Percentiles rank a stretch among this genome's conserved stretches.
Conservation (phyloP, 2,113 vertebrate species). For the Tachysurus fulvidraco region DNA sequence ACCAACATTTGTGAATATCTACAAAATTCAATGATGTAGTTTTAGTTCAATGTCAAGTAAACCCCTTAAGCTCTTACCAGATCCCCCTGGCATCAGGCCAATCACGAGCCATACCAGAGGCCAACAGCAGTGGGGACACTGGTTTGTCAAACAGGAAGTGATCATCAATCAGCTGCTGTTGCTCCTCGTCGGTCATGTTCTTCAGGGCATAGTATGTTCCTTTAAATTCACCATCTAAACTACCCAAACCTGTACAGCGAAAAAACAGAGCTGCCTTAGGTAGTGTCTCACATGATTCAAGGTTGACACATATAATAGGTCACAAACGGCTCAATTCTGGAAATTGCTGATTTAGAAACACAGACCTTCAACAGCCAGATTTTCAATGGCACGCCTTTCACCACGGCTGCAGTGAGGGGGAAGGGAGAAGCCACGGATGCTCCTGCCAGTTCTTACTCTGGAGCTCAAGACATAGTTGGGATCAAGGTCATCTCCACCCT, state of each 20-base stretch:
- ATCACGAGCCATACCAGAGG: slow-evolving; percentile 91
- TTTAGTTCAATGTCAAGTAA: background rate
- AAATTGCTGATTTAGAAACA: background rate
- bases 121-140: slow-evolving; percentile 88
- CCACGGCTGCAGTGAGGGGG: slow-evolving; percentile 94
- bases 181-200: slow-evolving; percentile 93
- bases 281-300: background rate
- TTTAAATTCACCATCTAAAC: slow-evolving; percentile 85
- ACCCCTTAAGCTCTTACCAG: slow-evolving; percentile 72
- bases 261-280: background rate
- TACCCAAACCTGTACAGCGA: slow-evolving; percentile 64
- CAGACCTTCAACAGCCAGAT: slow-evolving; percentile 87
- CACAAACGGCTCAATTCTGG: background rate
- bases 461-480: slow-evolving; percentile 92
- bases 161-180: slow-evolving; percentile 95
- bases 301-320: background rate
- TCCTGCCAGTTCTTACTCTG: slow-evolving; percentile 90
- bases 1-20: background rate
- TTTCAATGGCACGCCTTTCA: slow-evolving; percentile 87
- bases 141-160: slow-evolving; percentile 97
- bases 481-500: slow-evolving; percentile 95
- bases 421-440: slow-evolving; percentile 89
- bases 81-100: slow-evolving; percentile 94
- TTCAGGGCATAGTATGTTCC: slow-evolving; percentile 90
- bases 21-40: background rate